Evolutionary conservation across 2,797 vertebrate genomes (phyloP).

Genomic region (Cossypha polioptera): DNA sequence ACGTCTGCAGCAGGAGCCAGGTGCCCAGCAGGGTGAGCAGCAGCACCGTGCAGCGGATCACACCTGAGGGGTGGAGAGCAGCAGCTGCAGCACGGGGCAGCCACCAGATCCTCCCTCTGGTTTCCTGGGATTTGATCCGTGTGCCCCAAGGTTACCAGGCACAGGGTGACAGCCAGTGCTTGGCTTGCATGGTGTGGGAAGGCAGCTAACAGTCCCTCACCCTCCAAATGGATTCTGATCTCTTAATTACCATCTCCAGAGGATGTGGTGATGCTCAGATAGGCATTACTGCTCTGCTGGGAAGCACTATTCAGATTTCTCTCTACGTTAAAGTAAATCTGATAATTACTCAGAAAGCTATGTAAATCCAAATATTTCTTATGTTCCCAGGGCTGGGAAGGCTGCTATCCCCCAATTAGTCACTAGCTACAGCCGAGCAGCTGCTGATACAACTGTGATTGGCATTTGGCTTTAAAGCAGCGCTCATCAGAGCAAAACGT

Average conservation of each 20-base stretch:
- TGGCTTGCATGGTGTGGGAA: neutral
- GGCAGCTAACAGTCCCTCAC: neutral
- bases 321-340: neutral
- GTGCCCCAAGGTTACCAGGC: neutral
- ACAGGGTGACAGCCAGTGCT: neutral
- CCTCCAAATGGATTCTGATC: neutral
- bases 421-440: neutral
- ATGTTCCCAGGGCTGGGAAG: neutral
- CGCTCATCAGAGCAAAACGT: constrained; percentile 24
- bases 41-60: constrained; percentile 2
- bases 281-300: neutral
- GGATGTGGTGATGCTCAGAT: neutral
- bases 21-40: constrained; percentile 4
- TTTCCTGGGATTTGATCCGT: accelerated
- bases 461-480: constrained; percentile 43
- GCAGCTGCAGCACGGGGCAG: accelerated
- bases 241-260: constrained; percentile 10
- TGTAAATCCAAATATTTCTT: constrained; percentile 27
- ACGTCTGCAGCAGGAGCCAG: constrained; percentile 17
- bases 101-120: accelerated
- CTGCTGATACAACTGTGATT: constrained; percentile 23
- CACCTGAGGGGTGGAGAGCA: neutral
- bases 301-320: neutral
- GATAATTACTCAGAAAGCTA: constrained; percentile 27
- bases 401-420: constrained; percentile 15